Conservation (phyloP, 2,888 invertebrate genomes). For the Pristionchus arcanus region DNA sequence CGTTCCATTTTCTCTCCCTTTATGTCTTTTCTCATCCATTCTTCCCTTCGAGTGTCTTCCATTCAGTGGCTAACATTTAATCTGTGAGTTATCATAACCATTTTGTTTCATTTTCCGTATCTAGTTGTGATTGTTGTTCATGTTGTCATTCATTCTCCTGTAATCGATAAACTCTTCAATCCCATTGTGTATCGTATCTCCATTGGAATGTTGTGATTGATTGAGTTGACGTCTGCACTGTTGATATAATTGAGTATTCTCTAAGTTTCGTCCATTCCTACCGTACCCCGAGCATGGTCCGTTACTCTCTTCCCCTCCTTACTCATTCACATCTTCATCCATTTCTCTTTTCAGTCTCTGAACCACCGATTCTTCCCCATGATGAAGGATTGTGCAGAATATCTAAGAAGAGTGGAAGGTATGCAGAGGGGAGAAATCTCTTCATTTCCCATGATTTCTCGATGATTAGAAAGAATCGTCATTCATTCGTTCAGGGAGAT, state of each 20-base stretch:
- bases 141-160: slow-evolving; percentile 15
- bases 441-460: no score
- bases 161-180: slow-evolving; percentile 17
- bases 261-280: slow-evolving; percentile 41
- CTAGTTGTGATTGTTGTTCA: not conserved
- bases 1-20: not conserved
- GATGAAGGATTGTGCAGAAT: slow-evolving; percentile 74
- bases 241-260: not conserved
- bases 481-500: slow-evolving; percentile 62
- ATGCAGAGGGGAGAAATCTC: not conserved
- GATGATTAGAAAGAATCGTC: not conserved
- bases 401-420: slow-evolving; percentile 69
- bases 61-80: slow-evolving; percentile 48
- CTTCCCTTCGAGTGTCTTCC: slow-evolving; percentile 25
- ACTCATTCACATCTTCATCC: not conserved
- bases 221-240: slow-evolving; percentile 26
- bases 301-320: not conserved
- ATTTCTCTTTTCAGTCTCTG: slow-evolving; percentile 72
- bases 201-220: slow-evolving; percentile 22
- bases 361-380: slow-evolving; percentile 78
- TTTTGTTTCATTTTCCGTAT: slow-evolving; percentile 34
- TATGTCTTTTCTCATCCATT: not conserved
- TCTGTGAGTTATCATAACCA: slow-evolving; percentile 49
- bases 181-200: not conserved
- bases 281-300: slow-evolving; percentile 51